Base-by-base conservation (phyloP, 1,140 invertebrate genomes). In the Lordiphosa clarofinis region DNA sequence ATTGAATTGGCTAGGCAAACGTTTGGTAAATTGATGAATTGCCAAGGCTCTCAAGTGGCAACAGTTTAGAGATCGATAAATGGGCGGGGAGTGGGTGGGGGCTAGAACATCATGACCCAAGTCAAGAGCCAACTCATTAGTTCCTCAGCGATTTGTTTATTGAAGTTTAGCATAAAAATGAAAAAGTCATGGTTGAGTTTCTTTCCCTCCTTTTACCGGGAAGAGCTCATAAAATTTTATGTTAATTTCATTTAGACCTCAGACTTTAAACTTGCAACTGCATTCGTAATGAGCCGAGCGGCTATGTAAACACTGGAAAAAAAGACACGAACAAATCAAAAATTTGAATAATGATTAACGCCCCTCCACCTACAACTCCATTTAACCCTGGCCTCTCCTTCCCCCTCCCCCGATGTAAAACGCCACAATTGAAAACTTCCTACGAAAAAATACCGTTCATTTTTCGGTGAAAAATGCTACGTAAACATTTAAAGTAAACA, bases 331-430 rank as follows among this genome's bases (percentile, higher is more conserved):
- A 68, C 53, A 59, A 75, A 72, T 79, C 61, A 60, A 60, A 81
- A 81, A 82, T 81, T 82, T 65, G 82, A 82, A 81, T 81, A 82
- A 75, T 82, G 76, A 81, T 81, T 81, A 81, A 81, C 76, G 64
- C 64, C 50, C 50, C 31, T 33, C 37, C 13, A 60, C 73, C 57
- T 67, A 78, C 64, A 61, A 35, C 63, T 9, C 37, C 31, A 38
- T 21, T 24, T 37, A 39, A 12, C 42, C 49, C n/a, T 21, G 24
- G 38, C 15, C 15, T 56, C 46, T 48, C 13, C 35, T 9, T 50
- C 54, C 54, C 15, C 15, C 15, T 3, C 3, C 15, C n/a, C n/a
- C n/a, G n/a, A 3, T 15, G 15, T 15, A 15, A 4, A 6, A 54
- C 56, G 65, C 66, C 54, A 82, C 76, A 82, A 69, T 82, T 82